Conservation (phyloP, 2,797 vertebrate species). For the Meda fulgida region DNA sequence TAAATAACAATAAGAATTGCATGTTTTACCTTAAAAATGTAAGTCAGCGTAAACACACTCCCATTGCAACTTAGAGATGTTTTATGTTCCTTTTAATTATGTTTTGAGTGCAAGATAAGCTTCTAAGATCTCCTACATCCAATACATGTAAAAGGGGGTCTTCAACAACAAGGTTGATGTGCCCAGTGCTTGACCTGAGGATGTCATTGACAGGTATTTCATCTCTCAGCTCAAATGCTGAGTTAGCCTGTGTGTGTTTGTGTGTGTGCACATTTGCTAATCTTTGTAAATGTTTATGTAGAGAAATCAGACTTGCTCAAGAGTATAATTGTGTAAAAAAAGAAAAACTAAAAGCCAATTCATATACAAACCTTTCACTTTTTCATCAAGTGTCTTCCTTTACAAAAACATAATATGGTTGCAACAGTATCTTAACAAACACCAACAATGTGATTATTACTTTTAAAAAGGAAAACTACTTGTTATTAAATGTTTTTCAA, state of each 20-base stretch:
- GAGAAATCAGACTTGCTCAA: neutral
- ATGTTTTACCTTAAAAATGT: conserved; percentile 15
- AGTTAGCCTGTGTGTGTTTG: conserved; percentile 8
- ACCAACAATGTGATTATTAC: neutral
- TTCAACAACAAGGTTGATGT: conserved; percentile 35
- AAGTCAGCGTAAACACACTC: conserved; percentile 2
- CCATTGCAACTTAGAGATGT: neutral
- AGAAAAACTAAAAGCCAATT: too few species aligned
- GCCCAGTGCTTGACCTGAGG: conserved; percentile 45
- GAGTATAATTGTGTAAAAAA: neutral
- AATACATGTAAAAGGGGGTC: neutral
- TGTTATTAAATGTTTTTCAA: too few species aligned
- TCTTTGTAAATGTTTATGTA: neutral
- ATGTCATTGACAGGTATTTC: conserved; percentile 32
- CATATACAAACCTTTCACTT: too few species aligned
- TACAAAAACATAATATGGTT: too few species aligned
- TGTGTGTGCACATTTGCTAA: neutral
- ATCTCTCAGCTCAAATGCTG: conserved; percentile 41
- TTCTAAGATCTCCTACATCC: neutral
- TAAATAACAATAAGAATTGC: neutral
- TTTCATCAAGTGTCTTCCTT: neutral
- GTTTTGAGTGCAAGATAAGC: neutral
- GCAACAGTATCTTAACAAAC: neutral
- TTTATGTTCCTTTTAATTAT: conserved; percentile 10
- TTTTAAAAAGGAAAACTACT: too few species aligned